Evolutionary conservation across 30 jellyfish, hydroid and myxozoan species (phyloP), one percentile per base, ranked within the genome.

Genomic region (Cassiopea xamachana): DNA sequence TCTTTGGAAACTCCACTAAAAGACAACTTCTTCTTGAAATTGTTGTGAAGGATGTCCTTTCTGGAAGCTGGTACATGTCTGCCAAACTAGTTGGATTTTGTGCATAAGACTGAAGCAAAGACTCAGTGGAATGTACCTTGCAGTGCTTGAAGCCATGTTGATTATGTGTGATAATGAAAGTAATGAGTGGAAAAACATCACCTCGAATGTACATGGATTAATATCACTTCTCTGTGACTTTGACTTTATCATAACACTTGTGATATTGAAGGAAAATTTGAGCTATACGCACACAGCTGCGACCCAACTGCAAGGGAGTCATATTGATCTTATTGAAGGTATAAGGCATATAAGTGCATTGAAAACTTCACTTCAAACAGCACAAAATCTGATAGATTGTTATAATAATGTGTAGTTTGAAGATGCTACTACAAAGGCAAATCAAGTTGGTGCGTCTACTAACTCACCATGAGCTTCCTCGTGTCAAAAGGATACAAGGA

Each of bases 41-140:
- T 51, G 27, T 51, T 47, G 39, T 78, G 51, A 47, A 77, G 69
- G 19, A 46, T 10, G 15, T 44, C 48, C 55, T 12, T 16, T 75
- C 94, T 1, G 50, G 45, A 15, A 15, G 83, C 7, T 13, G 81
- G 51, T 51, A 90, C 45, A 75, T 43, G 15, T 84, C 69, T 91
- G 97, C 60, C 87, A 92, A 14, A 91, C 95, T 18, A 51, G 95
- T 47, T 91, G 97, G 94, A 27, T 77, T 27, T 10, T 27, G 86
- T 72, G 86, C 43, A 48, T 77, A 14, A 64, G n/a, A 13, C 60
- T 60, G 17, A 48, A 49, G 39, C 69, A 80, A 27, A 47, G 89
- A 16, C 58, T 80, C 79, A 19, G 12, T 46, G 87, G 70, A 58
- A 71, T 92, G 16, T 73, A 76, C 87, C 49, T 13, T 13, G 90